Evolutionary conservation across 2,797 vertebrate genomes (phyloP).

Genomic region (Aldrovandia affinis): DNA sequence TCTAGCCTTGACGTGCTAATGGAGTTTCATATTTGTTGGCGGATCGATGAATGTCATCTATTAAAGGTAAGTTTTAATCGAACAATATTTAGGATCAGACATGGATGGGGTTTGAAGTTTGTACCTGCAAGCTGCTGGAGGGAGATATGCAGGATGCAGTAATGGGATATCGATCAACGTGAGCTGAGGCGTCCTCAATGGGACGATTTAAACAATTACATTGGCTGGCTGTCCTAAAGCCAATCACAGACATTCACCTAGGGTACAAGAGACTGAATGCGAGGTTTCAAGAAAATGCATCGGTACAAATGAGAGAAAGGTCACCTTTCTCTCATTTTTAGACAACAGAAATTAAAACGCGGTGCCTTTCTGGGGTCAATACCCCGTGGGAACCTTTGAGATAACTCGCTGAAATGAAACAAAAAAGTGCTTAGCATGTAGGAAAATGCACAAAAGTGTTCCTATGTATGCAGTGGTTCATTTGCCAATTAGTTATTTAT

Average conservation of each 20-base stretch:
- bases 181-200: constrained; percentile 86
- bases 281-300: constrained; percentile 71
- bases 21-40: constrained; percentile 97
- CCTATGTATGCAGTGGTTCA: background rate
- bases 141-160: constrained; percentile 98
- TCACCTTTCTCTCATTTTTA: constrained; percentile 6
- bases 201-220: constrained; percentile 92
- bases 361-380: background rate
- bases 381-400: background rate
- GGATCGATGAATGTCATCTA: constrained; percentile 99
- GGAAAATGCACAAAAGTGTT: background rate
- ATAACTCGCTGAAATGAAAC: background rate
- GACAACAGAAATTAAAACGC: background rate
- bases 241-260: constrained; percentile 75
- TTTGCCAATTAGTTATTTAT: background rate
- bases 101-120: constrained; percentile 92
- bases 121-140: constrained; percentile 96
- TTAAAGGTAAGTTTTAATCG: constrained; percentile 99
- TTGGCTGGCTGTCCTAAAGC: constrained; percentile 75
- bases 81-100: constrained; percentile 98
- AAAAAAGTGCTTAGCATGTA: background rate
- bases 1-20: constrained; percentile 87
- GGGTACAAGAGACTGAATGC: constrained; percentile 69
- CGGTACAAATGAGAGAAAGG: constrained; percentile 76
- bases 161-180: constrained; percentile 99